phyloP scores from a whole-genome alignment of 2,797 vertebrate species.

The Poliocrania exsul region DNA sequence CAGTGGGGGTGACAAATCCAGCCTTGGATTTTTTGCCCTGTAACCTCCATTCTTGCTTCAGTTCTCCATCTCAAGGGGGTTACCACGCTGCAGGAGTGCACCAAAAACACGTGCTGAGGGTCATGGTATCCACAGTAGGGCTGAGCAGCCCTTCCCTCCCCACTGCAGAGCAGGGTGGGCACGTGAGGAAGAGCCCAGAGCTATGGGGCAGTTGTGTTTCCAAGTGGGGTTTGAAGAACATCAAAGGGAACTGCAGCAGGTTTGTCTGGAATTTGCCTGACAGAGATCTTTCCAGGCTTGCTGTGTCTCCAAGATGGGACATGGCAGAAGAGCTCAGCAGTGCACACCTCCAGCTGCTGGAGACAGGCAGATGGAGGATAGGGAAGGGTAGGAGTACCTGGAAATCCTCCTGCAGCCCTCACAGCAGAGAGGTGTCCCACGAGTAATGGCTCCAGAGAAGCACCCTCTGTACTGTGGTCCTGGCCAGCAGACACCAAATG shows the following conservation, averaged over 20 bases:
- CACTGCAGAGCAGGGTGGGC: not conserved
- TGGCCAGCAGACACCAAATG: slow-evolving; percentile 16
- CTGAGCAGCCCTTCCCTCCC: not conserved
- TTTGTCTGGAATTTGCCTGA: not conserved
- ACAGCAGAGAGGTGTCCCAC: not conserved
- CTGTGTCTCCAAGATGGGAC: fast-evolving
- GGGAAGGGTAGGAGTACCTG: not conserved
- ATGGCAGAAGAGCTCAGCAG: not conserved
- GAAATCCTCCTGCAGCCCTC: not conserved
- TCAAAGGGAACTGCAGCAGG: not conserved
- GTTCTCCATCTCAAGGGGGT: not conserved
- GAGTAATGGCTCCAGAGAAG: not conserved
- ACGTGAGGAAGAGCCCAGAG: not conserved
- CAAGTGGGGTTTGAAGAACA: not conserved
- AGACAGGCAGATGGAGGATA: not conserved
- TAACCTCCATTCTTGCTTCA: not conserved
- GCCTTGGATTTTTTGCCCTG: not conserved
- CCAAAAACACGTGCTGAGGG: not conserved
- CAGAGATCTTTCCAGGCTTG: not conserved
- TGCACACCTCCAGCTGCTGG: not conserved
- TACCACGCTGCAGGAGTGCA: not conserved
- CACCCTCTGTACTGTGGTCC: not conserved
- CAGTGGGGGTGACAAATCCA: not conserved
- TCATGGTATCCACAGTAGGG: not conserved
- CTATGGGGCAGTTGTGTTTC: not conserved